A percentile compares a stretch with the other conserved stretches of the same genome.
phyloP scores from a whole-genome alignment of 2,113 vertebrate species.

The Probosciger aterrimus region DNA sequence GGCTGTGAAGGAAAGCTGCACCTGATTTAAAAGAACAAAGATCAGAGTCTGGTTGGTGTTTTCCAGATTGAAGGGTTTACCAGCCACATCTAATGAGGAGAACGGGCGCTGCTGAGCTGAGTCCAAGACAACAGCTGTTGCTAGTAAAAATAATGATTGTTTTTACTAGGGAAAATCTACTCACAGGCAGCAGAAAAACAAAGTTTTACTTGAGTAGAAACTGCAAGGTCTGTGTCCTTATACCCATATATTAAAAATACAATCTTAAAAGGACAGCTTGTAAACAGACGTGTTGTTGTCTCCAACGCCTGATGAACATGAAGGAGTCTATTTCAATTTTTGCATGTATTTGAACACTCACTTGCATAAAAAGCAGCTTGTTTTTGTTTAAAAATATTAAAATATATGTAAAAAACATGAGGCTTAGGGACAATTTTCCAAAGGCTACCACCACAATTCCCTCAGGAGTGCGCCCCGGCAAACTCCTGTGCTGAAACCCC shows the following conservation, averaged over 20 bases:
- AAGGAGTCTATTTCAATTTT: background rate
- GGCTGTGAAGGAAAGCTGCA: background rate
- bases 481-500: background rate
- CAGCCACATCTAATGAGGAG: background rate
- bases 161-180: background rate
- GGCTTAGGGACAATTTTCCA: background rate
- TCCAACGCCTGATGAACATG: background rate
- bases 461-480: accelerated
- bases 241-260: background rate
- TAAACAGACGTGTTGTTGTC: background rate
- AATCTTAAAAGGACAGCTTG: background rate
- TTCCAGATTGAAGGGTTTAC: background rate
- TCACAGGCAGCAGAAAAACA: background rate
- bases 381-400: background rate
- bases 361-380: background rate
- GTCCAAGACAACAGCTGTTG: slow-evolving; percentile 4
- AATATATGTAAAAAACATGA: background rate
- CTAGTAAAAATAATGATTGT: background rate
- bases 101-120: background rate
- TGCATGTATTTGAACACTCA: background rate
- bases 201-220: background rate
- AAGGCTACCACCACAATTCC: background rate
- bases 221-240: background rate
- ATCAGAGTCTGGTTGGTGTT: background rate
- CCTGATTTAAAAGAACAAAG: background rate